Conservation (phyloP, 2,888 invertebrate species). For the Monopis laevigella region DNA sequence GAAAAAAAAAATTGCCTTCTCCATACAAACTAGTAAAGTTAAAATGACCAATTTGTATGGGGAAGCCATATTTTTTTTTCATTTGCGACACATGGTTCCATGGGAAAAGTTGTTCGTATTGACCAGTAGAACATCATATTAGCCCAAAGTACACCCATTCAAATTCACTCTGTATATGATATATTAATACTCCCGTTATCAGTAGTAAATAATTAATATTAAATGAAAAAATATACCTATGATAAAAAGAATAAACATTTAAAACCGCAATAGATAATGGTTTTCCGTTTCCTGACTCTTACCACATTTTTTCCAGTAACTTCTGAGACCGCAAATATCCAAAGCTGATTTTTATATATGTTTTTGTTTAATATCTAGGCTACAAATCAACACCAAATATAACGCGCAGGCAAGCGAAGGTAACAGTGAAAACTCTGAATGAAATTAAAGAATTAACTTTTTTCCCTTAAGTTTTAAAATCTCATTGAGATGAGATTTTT, state of each 20-base stretch:
- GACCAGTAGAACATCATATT: too few relatives aligned
- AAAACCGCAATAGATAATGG: slow-evolving; percentile 13
- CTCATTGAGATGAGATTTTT: not conserved
- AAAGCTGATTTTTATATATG: slow-evolving; percentile 12
- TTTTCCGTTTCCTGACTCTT: slow-evolving; percentile 11
- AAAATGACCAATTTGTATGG: too few relatives aligned
- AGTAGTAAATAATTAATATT: not conserved
- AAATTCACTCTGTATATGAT: too few relatives aligned
- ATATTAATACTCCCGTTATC: not conserved
- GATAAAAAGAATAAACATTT: not conserved
- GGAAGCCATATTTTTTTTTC: too few relatives aligned
- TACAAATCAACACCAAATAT: too few relatives aligned
- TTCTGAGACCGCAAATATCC: slow-evolving; percentile 12
- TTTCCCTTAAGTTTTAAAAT: not conserved
- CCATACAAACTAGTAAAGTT: too few relatives aligned
- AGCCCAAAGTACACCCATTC: too few relatives aligned
- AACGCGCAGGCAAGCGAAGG: too few relatives aligned
- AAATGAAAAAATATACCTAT: not conserved
- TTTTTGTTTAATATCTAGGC: not conserved
- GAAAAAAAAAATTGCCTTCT: too few relatives aligned
- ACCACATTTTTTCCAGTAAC: slow-evolving; percentile 12
- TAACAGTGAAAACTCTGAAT: too few relatives aligned
- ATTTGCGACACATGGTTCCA: too few relatives aligned
- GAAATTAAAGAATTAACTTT: not conserved
- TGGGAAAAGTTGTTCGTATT: too few relatives aligned